Base-by-base conservation (phyloP, 2,797 vertebrate species). In the Melanotaenia maccullochi region DNA sequence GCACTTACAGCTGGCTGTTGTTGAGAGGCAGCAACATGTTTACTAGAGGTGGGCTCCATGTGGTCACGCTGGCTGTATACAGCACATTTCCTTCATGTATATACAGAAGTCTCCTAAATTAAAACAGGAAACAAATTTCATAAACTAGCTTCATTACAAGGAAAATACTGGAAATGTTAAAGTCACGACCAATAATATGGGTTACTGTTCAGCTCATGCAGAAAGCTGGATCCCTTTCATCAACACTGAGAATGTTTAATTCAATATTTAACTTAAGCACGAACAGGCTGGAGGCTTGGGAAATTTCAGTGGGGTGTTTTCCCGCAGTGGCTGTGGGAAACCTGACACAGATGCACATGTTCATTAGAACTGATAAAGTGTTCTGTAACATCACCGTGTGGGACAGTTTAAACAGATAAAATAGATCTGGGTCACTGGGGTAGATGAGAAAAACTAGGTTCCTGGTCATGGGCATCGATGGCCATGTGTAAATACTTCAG, bases 21-120 rank as follows among this genome's bases (percentile, higher is more conserved):
- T 78, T 57, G 75, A 30, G 73, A 57, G 63, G 51, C 76, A 79
- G 85, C 69, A 80, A 65, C 85, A 72, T 85, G 85, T 90, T 89
- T 79, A 86, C 83, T 56, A n/a, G 61, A 44, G 20, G 22, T 47
- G 35, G 20, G n/a, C 13, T 33, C 33, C 68, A 32, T 33, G 24
- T 5, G 4, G 49, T 56, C 30, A 55, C n/a, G 18, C 56, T 58
- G 40, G n/a, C 42, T 9, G 9, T 9, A 25, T 40, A 49, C 32
- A 65, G 20, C 14, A 56, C 8, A 28, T 14, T 25, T 25, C 24
- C 52, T 25, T 13, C 22, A 52, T 52, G 3, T 8, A 52, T 54
- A 13, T n/a, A 38, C 5, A 40, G 63, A 65, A 1, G 18, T 55
- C 25, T 11, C 33, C 18, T n/a, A 9, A 58, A 13, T 44, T 3